A percentile compares a stretch with the other conserved stretches of the same genome.
phyloP scores from a whole-genome alignment of 2,888 invertebrate genomes.

The Synergus umbraculus region DNA sequence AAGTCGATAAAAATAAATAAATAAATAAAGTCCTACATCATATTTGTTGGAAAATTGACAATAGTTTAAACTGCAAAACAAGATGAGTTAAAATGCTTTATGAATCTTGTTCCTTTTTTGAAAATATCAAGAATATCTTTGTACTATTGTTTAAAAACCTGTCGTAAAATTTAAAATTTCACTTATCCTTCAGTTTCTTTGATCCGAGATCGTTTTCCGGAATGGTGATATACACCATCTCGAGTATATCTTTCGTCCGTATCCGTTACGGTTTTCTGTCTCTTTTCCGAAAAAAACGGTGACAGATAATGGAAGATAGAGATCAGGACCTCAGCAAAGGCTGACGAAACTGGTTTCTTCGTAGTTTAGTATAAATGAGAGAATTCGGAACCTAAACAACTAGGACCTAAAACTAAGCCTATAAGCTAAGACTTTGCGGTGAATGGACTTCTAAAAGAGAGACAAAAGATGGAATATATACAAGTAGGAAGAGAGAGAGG shows the following conservation, averaged over 20 bases:
- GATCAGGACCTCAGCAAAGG: slow-evolving; percentile 37
- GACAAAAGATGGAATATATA: slow-evolving; percentile 34
- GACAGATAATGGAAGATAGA: slow-evolving; percentile 32
- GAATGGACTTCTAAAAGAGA: slow-evolving; percentile 44
- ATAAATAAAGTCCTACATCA: no score
- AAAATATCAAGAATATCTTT: not conserved
- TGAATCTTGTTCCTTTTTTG: not conserved
- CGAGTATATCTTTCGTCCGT: not conserved
- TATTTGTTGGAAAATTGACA: no score
- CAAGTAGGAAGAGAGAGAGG: slow-evolving; percentile 18
- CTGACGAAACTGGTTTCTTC: slow-evolving; percentile 31
- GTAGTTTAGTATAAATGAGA: slow-evolving; percentile 13
- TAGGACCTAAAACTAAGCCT: slow-evolving; percentile 36
- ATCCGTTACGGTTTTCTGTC: slow-evolving; percentile 17
- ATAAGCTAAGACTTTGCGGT: slow-evolving; percentile 21
- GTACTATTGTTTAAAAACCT: not conserved
- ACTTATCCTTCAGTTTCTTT: not conserved
- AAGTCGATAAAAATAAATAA: no score
- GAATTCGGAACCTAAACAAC: slow-evolving; percentile 38
- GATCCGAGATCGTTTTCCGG: slow-evolving; percentile 1
- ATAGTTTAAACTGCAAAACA: no score
- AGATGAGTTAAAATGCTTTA: not conserved
- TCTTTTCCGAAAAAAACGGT: slow-evolving; percentile 28
- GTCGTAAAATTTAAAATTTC: not conserved
- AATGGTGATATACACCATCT: not conserved